These are phyloP conservation scores for Drosophila guanche DNA, from an alignment of 1,140 invertebrate genomes.

Conservation along the genomic window DNA sequence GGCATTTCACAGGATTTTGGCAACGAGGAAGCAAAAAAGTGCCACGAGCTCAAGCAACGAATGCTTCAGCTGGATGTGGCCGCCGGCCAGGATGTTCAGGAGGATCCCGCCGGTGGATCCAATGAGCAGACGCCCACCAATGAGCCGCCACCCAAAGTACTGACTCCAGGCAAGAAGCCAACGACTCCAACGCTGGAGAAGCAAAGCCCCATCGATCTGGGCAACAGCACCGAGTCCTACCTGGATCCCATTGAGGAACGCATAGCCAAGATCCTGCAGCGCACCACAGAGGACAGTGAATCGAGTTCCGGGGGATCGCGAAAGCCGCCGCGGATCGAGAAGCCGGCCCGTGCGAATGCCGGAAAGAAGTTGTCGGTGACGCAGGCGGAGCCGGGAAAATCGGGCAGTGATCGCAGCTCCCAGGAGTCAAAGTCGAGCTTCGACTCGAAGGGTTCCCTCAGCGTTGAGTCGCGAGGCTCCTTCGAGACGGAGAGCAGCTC, in stretches of 20 bases:
- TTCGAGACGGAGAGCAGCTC: slow-evolving; percentile 90
- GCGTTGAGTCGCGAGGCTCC: slow-evolving; percentile 87
- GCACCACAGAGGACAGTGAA: slow-evolving; percentile 74
- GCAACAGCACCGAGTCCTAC: slow-evolving; percentile 75
- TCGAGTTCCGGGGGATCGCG: slow-evolving; percentile 78
- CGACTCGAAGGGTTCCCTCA: slow-evolving; percentile 86
- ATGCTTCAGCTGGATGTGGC: slow-evolving; percentile 75
- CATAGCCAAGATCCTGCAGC: slow-evolving; percentile 72
- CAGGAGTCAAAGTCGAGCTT: slow-evolving; percentile 86
- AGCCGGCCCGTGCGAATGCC: slow-evolving; percentile 67
- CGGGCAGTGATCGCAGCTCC: slow-evolving; percentile 81
- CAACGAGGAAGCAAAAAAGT: slow-evolving; percentile 85
- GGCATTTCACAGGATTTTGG: slow-evolving; percentile 90
- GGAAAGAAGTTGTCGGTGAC: slow-evolving; percentile 73
- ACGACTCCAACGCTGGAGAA: slow-evolving; percentile 86
- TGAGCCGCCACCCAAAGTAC: slow-evolving; percentile 48
- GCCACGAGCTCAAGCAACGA: slow-evolving; percentile 74
- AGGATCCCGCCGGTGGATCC: slow-evolving; percentile 54
- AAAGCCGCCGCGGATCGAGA: slow-evolving; percentile 74
- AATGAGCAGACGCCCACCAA: slow-evolving; percentile 68
- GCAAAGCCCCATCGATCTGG: slow-evolving; percentile 86
- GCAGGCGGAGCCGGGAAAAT: slow-evolving; percentile 63
- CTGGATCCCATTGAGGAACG: slow-evolving; percentile 79
- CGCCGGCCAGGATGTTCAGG: slow-evolving; percentile 34
- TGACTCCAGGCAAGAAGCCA: slow-evolving; percentile 83